These are phyloP conservation scores for Epinephelus malabaricus DNA, from an alignment of 2,797 vertebrate genomes.

Conservation along the genomic window DNA sequence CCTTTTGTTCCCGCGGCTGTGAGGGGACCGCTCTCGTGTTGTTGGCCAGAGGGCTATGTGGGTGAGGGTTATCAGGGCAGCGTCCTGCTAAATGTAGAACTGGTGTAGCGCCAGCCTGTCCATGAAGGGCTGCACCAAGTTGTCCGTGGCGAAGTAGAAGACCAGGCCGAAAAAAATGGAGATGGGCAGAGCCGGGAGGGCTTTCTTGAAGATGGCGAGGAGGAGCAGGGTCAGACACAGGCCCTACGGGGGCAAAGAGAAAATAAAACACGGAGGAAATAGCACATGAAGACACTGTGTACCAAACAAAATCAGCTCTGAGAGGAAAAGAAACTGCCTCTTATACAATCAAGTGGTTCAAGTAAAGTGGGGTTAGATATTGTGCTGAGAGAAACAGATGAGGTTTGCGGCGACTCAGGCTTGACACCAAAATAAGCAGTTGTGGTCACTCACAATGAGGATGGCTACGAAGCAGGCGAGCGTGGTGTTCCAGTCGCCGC, in stretches of 20 bases:
- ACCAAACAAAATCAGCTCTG: slow-evolving; percentile 43
- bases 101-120: slow-evolving; percentile 96
- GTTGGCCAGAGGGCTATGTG: slow-evolving; percentile 64
- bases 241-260: slow-evolving; percentile 84
- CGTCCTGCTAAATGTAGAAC: slow-evolving; percentile 95
- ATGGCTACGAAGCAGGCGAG: slow-evolving; percentile 98
- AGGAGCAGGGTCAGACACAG: slow-evolving; percentile 97
- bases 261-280: slow-evolving; percentile 24
- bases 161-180: slow-evolving; percentile 98
- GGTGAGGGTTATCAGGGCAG: slow-evolving; percentile 45
- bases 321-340: background rate
- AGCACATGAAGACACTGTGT: slow-evolving; percentile 19
- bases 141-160: slow-evolving; percentile 99
- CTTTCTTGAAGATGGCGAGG: slow-evolving; percentile 99
- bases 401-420: slow-evolving; percentile 21
- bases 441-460: slow-evolving; percentile 93
- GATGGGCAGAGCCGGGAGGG: slow-evolving; percentile 97
- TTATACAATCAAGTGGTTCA: slow-evolving; percentile 40
- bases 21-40: slow-evolving; percentile 56
- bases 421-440: slow-evolving; percentile 50
- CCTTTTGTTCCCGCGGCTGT: slow-evolving; percentile 52
- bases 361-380: slow-evolving; percentile 16
- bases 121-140: slow-evolving; percentile 98
- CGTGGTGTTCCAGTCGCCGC: slow-evolving; percentile 99
- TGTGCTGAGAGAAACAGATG: slow-evolving; percentile 25